Evolutionary conservation across 1,140 invertebrate genomes (phyloP), one percentile per base, ranked within the genome.

Genomic region (Aphaenogaster ashmeadi): DNA sequence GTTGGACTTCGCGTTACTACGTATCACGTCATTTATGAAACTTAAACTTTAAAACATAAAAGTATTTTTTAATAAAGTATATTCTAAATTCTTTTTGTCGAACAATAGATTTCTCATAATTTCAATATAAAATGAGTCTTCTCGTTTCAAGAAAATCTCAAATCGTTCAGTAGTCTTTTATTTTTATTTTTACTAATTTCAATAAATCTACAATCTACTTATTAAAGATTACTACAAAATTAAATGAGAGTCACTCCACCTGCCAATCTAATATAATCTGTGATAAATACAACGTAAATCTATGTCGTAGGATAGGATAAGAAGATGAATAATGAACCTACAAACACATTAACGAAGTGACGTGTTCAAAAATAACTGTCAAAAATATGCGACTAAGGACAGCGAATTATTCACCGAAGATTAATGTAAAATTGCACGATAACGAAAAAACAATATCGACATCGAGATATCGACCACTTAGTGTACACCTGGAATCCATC

Each of bases 341-440:
- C 41, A 27, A 50, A 50, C 11, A 21, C 2, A 36, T 72, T 77
- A 77, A n/a, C 33, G 52, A 58, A 41, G 8, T 27, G 11, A 33
- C 7, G 4, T 33, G 33, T 41, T 60, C 38, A 60, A 44, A 56
- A n/a, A 33, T 33, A 44, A 33, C 15, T 15, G 15, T 77, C 4
- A 78, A 54, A 75, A 36, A 18, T 21, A 15, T 15, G 27, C 15
- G 18, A 80, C 18, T 27, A 18, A 54, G n/a, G 33, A 44, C 11
- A 36, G 18, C 13, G 27, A 1, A 27, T 38, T 69, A 52, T 44
- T 84, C 18, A 13, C 0, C 6, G 33, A 47, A 52, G 47, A 84
- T 84, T 89, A 88, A 88, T 64, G 41, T 50, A 13, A 71, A 89
- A 84, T 50, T 88, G 38, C n/a, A 72, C 9, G 54, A 56, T 38